Conservation (phyloP, 2,113 vertebrate species). For the Peucedramus taeniatus region DNA sequence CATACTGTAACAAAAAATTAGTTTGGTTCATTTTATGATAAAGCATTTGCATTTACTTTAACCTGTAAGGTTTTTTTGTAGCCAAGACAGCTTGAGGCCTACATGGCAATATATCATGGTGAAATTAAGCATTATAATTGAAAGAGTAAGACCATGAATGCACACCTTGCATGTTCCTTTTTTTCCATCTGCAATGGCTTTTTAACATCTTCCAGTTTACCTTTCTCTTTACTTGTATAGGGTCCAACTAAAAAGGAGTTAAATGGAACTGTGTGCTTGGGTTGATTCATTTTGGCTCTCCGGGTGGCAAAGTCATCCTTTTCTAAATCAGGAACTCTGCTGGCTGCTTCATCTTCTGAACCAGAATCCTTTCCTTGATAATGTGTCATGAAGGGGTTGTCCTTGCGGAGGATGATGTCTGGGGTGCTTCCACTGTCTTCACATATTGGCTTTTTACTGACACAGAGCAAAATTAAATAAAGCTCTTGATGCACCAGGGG, state of each 20-base stretch:
- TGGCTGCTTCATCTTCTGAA: constrained; percentile 72
- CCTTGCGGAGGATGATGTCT: constrained; percentile 83
- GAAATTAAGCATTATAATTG: neutral
- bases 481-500: constrained; percentile 7
- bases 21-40: neutral
- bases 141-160: neutral
- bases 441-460: constrained; percentile 65
- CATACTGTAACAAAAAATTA: neutral
- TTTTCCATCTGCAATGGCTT: constrained; percentile 57
- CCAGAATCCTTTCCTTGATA: constrained; percentile 75
- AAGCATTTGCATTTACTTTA: neutral
- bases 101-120: neutral
- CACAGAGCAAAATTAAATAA: constrained; percentile 62
- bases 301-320: constrained; percentile 91
- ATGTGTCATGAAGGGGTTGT: constrained; percentile 80
- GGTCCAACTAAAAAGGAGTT: constrained; percentile 77
- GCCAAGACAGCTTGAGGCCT: neutral
- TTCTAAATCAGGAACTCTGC: constrained; percentile 84
- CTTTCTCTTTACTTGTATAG: constrained; percentile 75
- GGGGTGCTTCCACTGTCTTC: constrained; percentile 61
- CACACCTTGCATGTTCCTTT: constrained; percentile 73
- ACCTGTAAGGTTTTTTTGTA: neutral
- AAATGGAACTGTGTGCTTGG: constrained; percentile 71
- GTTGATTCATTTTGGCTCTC: constrained; percentile 76
- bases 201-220: constrained; percentile 76